phyloP scores from a whole-genome alignment of 2,888 invertebrate species.

The Kuschelorhynchus macadamiae region DNA sequence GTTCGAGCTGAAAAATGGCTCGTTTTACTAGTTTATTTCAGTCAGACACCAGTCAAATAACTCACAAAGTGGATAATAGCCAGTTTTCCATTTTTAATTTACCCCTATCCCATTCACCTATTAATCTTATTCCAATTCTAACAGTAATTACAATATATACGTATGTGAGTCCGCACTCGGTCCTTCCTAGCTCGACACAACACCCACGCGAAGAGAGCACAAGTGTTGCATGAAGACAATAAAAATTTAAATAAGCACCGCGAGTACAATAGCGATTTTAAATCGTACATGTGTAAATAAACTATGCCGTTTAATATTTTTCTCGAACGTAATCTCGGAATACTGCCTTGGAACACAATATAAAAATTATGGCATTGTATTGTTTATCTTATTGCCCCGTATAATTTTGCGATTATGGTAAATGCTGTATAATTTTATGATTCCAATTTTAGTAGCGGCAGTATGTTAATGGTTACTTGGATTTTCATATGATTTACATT shows the following conservation, averaged over 20 bases:
- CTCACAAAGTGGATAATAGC: too few species aligned
- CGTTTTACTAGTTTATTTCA: too few species aligned
- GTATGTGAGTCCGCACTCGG: too few species aligned
- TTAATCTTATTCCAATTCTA: conserved; percentile 1
- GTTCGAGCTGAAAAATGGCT: too few species aligned
- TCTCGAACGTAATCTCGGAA: background rate
- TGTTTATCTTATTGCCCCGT: conserved; percentile 1
- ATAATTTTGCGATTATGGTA: conserved; percentile 5
- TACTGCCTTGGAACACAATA: background rate
- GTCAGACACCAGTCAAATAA: too few species aligned
- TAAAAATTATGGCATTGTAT: conserved; percentile 4
- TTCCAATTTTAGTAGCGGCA: conserved; percentile 1
- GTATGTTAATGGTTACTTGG: background rate
- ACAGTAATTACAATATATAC: conserved; percentile 7
- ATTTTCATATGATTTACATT: background rate
- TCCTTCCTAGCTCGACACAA: too few species aligned
- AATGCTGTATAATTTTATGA: conserved; percentile 8
- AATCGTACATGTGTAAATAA: conserved; percentile 3
- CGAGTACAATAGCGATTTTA: conserved; percentile 8
- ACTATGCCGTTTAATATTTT: conserved; percentile 2
- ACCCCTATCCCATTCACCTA: conserved; percentile 5
- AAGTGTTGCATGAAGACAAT: conserved; percentile 34
- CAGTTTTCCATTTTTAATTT: conserved; percentile 1
- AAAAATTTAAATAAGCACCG: conserved; percentile 37
- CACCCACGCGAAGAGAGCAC: conserved; percentile 13